Evolutionary conservation across 2,113 vertebrate species (phyloP), one percentile per base, ranked within the genome.

Genomic region (Petrocephalus microphthalmus): DNA sequence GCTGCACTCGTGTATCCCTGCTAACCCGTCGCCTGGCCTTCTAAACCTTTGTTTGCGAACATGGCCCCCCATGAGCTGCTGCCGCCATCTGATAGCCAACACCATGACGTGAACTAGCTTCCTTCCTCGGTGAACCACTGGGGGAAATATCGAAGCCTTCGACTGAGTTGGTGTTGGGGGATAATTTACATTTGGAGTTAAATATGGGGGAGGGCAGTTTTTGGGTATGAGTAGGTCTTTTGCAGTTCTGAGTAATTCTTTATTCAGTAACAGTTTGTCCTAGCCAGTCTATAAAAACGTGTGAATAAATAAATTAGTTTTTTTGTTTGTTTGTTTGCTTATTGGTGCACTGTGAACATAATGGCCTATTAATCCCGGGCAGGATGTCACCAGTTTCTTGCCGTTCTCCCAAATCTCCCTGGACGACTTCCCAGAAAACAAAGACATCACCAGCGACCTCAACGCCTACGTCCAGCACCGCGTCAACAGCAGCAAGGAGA

Each of bases 391-490:
- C 83, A 95, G 89, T 87, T 94, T 95, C 0, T 92, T 98, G 78
- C 97, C 98, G 0, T 98, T 99, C 85, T 86, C 94, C 25, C 91
- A 94, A 92, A 94, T 99, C 93, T 98, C 97, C 84, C 92, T 99
- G 91, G 98, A 99, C 87, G 94, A 95, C 92, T 98, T 97, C 87
- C 93, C 94, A 0, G 96, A 97, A 89, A 98, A 96, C 94, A 95
- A 96, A 89, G 98, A 98, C 91, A 97, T 99, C 89, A 93, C 94
- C n/a, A 92, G 92, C 0, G 98, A 99, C 93, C 95, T 99, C 93
- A 97, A 96, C 0, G 95, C 96, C 3, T 99, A 99, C 2, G 96
- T 99, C 92, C 98, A 98, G 92, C 96, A 98, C 93, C 95, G 98
- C 85, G 94, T 99, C 90, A 96, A 93, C 54, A 94, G 94, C 93